These are phyloP conservation scores for Zosterops borbonicus DNA, from an alignment of 2,113 vertebrate species.

Conservation along the genomic window DNA sequence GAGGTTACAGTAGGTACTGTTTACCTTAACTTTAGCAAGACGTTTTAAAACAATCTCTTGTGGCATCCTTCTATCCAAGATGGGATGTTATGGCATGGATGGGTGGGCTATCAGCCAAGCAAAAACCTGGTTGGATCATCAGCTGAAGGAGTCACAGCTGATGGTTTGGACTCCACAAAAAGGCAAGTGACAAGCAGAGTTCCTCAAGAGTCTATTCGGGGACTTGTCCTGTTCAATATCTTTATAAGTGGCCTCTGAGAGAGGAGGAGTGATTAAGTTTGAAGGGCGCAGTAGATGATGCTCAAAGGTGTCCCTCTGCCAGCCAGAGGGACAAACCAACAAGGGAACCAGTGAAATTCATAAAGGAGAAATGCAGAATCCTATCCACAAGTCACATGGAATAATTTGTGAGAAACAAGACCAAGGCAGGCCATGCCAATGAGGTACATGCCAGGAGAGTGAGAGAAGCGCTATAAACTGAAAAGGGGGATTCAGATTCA, in stretches of 20 bases:
- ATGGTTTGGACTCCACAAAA: not conserved
- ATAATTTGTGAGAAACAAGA: not conserved
- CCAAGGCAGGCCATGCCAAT: not conserved
- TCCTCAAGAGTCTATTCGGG: not conserved
- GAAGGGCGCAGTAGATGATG: not conserved
- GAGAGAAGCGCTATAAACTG: not conserved
- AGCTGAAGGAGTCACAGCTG: not conserved
- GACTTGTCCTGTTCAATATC: not conserved
- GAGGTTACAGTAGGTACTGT: not conserved
- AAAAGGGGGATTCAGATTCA: not conserved
- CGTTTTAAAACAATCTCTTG: not conserved
- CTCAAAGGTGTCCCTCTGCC: not conserved
- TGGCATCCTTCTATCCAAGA: not conserved
- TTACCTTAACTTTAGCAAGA: not conserved
- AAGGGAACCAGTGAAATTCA: not conserved
- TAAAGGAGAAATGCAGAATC: not conserved
- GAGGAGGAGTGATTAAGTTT: not conserved
- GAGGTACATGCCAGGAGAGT: rapidly evolving
- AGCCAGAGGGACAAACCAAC: not conserved
- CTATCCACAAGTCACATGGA: not conserved
- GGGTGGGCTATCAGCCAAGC: not conserved
- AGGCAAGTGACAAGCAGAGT: not conserved
- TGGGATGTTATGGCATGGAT: not conserved
- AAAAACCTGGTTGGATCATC: not conserved
- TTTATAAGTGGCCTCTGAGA: not conserved